Evolutionary conservation across 2,888 invertebrate species (phyloP), one percentile per base, ranked within the genome.

Genomic region (Drosophila merina): DNA sequence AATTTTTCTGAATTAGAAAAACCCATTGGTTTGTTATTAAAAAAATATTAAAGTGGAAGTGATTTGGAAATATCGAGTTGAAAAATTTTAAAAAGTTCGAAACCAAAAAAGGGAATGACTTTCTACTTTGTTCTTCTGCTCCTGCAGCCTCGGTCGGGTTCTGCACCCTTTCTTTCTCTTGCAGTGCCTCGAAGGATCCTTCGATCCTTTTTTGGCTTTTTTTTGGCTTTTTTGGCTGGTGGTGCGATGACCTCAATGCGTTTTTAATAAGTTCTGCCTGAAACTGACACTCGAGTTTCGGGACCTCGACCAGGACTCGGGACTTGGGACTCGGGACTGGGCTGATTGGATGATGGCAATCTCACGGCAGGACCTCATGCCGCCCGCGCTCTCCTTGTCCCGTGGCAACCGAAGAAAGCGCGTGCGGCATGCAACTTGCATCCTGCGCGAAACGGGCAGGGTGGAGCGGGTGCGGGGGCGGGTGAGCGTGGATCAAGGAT

Each of bases 281-380:
- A 45, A 50, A 51, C 63, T 36, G 50, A 44, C 49, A 20, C 60
- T 44, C 44, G 59, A 20, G 38, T 25, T 62, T 42, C 4, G 12
- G 40, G 33, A 20, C 20, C 20, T 20, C 20, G n/a, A 12, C 8
- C 30, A 44, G 40, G 28, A 38, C 45, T 38, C 14, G 20, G 14
- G 10, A 52, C 48, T 14, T 10, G 31, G n/a, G 44, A 45, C 38
- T 56, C 2, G 28, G 28, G 3, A 28, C 49, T 25, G 20, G 78
- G 84, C 72, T 84, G 84, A 80, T 81, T 81, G 75, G 76, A 68
- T 68, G 80, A 81, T 81, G 66, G 36, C 69, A 75, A 81, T 81
- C 80, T 81, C 76, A 71, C 70, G 80, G 54, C 64, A 66, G 70
- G 36, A 56, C 71, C 51, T 58, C 20, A 10, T 25, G 33, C 47